phyloP scores from a whole-genome alignment of 2,888 invertebrate species.

The Luffia ferchaultella region DNA sequence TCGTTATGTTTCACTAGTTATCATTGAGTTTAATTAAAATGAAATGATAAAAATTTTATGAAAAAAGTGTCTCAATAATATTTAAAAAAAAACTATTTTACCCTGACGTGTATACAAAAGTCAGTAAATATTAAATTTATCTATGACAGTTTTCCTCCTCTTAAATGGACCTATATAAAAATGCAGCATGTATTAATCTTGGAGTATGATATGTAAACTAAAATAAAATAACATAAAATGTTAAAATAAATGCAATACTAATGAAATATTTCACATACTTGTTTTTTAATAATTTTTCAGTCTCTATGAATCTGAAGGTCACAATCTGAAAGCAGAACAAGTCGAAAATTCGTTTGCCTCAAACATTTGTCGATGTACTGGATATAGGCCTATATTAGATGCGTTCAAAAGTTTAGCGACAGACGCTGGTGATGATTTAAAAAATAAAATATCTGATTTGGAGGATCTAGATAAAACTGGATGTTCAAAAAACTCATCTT shows the following conservation, averaged over 20 bases:
- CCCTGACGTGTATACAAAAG: no score
- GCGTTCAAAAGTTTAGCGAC: slow-evolving; percentile 78
- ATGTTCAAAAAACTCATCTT: slow-evolving; percentile 26
- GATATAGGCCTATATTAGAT: slow-evolving; percentile 80
- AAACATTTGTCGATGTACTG: slow-evolving; percentile 83
- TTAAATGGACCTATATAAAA: background rate
- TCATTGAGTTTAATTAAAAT: no score
- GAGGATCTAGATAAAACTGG: slow-evolving; percentile 41
- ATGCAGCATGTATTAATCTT: background rate
- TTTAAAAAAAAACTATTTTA: no score
- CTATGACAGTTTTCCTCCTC: background rate
- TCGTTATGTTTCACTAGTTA: no score
- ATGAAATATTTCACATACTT: no score
- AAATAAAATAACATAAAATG: background rate
- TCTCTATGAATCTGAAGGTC: slow-evolving; percentile 44
- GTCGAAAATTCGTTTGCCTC: slow-evolving; percentile 79
- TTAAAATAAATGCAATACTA: no score
- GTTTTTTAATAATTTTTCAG: slow-evolving; percentile 48
- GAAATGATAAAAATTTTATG: no score
- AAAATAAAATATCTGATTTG: slow-evolving; percentile 52
- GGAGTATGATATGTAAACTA: background rate
- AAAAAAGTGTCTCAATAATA: no score
- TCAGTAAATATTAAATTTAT: no score
- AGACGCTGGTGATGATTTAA: slow-evolving; percentile 59
- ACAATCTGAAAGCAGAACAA: slow-evolving; percentile 64